Base-by-base conservation (phyloP, 2,888 invertebrate species). In the Hypercompe scribonia region DNA sequence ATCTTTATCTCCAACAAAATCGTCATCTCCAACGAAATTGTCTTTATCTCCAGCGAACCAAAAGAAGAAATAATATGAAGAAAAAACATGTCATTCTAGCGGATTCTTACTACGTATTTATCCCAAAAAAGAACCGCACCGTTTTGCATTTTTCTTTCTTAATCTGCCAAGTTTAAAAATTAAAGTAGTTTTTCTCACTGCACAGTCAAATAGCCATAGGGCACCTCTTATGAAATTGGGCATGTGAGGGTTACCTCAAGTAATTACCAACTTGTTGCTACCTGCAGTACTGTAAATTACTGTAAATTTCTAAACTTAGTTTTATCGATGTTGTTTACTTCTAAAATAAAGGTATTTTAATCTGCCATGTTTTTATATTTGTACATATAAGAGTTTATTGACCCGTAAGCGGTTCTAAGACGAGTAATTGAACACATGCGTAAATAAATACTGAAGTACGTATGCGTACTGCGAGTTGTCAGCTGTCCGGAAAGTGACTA, bases 401-500 rank as follows among this genome's bases (percentile, higher is more conserved):
- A 80, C 64, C 65, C 58, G 46, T 65, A 68, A 64, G 73, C 34
- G 34, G 65, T 71, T 72, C 36, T 31, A 76, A 71, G 58, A 72
- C 68, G 74, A 66, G 68, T 76, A 74, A 70, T 72, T 70, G 75
- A 69, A 74, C 73, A 72, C 31, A 76, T 75, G 68, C 65, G 63
- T 73, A 73, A 75, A 70, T 72, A 76, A 78, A 75, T 66, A 81
- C n/a, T 65, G 65, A 65, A 65, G 64, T 69, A 54, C 66, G 54
- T 58, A n/a, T 15, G 18, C 7, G 31, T 61, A 34, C 28, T 50
- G 34, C 61, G 58, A 66, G 63, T 67, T 46, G 50, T 65, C 67
- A 69, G 67, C 66, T 67, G 72, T 73, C 68, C 73, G 65, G 66
- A 54, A 77, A 68, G 72, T 72, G 39, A 78, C 70, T 75, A 74